Base-by-base conservation (phyloP, 2,888 invertebrate species). In the Cremastinae sp. region DNA sequence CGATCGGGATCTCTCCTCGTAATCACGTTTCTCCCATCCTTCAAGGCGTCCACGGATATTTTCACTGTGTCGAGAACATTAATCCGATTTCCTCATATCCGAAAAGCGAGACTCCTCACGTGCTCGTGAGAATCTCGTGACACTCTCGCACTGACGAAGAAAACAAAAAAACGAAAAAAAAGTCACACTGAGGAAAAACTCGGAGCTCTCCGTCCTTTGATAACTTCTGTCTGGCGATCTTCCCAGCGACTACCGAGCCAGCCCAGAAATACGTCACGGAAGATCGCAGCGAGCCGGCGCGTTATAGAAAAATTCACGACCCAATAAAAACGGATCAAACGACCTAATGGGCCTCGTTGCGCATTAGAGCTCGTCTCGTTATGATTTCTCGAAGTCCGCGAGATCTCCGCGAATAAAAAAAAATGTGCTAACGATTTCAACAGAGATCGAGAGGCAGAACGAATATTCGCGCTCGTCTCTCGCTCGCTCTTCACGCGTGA, bases 271-370 rank as follows among this genome's bases (percentile, higher is more conserved):
- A 61, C 59, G 69, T 61, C 69, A 53, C 28, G 28, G 69, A 41
- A 4, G 4, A 18, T 7, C 9, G 41, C 35, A 55, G 28, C 58
- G 49, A 47, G 2, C 69, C 41, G 14, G 10, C 12, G 20, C 43
- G 37, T 41, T 20, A 39, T 9, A 8, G 9, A 49, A 5, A 22
- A n/a, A 9, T 20, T 22, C 8, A 37, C 49, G 53, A 65, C 53
- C 80, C 79, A 85, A 85, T 85, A 83, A 85, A 85, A 81, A 79
- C 74, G 78, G 85, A 84, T 85, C 83, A 85, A 85, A 84, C 80
- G 85, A 79, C 82, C 75, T 80, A 82, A 85, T 85, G 41, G 16
- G 78, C 72, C 39, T 65, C 61, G 74, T 59, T 73, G 62, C 47
- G 69, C 58, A 51, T 43, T n/a, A 35, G 55, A 53, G 20, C 71